A percentile compares a stretch with the other conserved stretches of the same genome.
phyloP scores from a whole-genome alignment of 2,888 invertebrate genomes.

The Morpho deidamia region DNA sequence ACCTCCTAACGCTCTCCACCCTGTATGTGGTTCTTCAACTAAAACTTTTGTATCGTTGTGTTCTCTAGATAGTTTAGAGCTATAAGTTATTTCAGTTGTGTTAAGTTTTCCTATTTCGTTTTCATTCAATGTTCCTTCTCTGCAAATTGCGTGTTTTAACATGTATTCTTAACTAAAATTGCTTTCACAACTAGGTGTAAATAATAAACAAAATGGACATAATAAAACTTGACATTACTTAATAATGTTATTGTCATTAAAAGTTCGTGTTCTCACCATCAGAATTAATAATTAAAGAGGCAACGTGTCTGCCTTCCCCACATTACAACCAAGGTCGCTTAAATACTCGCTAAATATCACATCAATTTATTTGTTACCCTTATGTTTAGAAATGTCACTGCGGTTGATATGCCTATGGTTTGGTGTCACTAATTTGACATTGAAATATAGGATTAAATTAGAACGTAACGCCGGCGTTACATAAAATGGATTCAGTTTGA shows the following conservation, averaged over 20 bases:
- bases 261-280: conserved; percentile 34
- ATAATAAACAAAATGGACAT: not conserved
- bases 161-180: too few species aligned
- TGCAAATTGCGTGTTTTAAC: too few species aligned
- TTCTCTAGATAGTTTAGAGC: conserved; percentile 56
- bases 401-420: conserved; percentile 66
- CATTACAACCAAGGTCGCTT: conserved; percentile 63
- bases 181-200: too few species aligned
- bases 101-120: conserved; percentile 32
- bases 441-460: conserved; percentile 72
- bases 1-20: conserved; percentile 40
- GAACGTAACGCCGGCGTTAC: conserved; percentile 53
- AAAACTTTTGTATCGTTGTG: conserved; percentile 47
- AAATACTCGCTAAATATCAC: conserved; percentile 68
- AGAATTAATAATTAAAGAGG: conserved; percentile 45
- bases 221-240: conserved; percentile 4
- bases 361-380: conserved; percentile 64
- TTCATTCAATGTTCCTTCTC: not conserved
- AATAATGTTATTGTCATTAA: conserved; percentile 34
- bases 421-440: conserved; percentile 72
- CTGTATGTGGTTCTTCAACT: conserved; percentile 43
- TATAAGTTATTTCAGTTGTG: conserved; percentile 43
- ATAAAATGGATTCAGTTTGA: conserved; percentile 59
- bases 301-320: conserved; percentile 53
- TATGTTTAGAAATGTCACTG: conserved; percentile 73